Evolutionary conservation across 2,797 vertebrate genomes (phyloP).

Genomic region (Sebastes steindachneri): DNA sequence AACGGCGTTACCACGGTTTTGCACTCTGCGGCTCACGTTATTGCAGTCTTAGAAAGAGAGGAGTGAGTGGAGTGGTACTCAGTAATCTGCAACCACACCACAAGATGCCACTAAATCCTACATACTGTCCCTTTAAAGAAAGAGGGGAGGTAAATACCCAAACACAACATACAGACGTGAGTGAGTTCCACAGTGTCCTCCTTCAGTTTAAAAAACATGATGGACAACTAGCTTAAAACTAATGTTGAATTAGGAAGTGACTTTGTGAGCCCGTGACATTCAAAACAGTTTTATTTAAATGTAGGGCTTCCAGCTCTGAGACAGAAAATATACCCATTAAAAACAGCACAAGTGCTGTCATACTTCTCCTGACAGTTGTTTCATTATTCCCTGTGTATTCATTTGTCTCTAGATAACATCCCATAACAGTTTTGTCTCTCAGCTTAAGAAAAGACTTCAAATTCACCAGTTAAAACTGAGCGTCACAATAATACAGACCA

Average conservation of each 20-base stretch:
- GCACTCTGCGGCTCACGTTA: no score
- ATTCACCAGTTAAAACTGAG: background rate
- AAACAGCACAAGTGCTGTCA: background rate
- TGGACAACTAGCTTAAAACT: background rate
- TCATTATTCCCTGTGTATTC: background rate
- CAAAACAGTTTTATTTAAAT: background rate
- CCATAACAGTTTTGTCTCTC: background rate
- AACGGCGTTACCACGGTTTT: no score
- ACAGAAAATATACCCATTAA: background rate
- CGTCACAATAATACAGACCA: background rate
- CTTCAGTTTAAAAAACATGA: background rate
- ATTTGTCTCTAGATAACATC: background rate
- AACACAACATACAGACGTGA: background rate
- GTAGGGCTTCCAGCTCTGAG: background rate
- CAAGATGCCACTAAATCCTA: no score
- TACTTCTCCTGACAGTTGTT: background rate
- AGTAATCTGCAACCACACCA: no score
- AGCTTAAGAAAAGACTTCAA: background rate
- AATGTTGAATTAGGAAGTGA: background rate
- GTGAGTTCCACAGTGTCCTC: background rate
- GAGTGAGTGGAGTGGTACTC: no score
- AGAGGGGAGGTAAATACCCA: background rate
- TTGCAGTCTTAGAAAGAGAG: no score
- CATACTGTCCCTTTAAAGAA: background rate
- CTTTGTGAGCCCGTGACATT: background rate